Evolutionary conservation across 2,797 vertebrate genomes (phyloP).

Genomic region (Ptychadena robeensis): DNA sequence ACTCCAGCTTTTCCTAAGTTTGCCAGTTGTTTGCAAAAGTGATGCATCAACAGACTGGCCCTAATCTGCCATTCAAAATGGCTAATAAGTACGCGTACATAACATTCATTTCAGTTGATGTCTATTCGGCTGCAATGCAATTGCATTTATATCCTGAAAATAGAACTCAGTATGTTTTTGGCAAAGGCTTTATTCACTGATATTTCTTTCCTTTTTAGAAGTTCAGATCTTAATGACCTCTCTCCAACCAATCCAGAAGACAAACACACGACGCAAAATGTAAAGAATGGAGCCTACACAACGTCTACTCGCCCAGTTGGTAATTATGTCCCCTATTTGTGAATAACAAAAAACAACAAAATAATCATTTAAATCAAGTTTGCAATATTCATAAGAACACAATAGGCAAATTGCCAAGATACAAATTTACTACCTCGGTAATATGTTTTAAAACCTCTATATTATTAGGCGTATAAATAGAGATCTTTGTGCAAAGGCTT

Average conservation of each 20-base stretch:
- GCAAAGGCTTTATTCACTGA: background rate
- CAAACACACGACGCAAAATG: conserved; percentile 69
- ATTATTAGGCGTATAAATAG: background rate
- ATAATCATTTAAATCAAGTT: background rate
- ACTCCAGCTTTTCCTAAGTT: too few species aligned
- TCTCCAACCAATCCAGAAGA: conserved; percentile 70
- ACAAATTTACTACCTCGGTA: background rate
- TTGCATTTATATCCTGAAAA: too few species aligned
- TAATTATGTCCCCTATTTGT: conserved; percentile 25
- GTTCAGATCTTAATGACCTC: conserved; percentile 64
- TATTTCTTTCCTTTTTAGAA: conserved; percentile 65
- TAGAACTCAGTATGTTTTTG: too few species aligned
- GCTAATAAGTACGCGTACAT: too few species aligned
- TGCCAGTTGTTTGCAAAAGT: too few species aligned
- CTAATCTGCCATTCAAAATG: too few species aligned
- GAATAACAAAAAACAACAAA: conserved; percentile 2
- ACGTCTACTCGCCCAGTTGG: background rate
- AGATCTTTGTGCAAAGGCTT: background rate
- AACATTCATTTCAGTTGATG: too few species aligned
- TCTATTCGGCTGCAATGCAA: too few species aligned
- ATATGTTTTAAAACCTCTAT: background rate
- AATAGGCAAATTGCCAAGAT: background rate
- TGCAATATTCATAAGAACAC: background rate
- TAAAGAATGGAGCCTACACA: conserved; percentile 68
- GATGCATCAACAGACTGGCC: too few species aligned